Evolutionary conservation across 1,140 invertebrate genomes (phyloP), one percentile per base, ranked within the genome.

Genomic region (Fopius arisanus): DNA sequence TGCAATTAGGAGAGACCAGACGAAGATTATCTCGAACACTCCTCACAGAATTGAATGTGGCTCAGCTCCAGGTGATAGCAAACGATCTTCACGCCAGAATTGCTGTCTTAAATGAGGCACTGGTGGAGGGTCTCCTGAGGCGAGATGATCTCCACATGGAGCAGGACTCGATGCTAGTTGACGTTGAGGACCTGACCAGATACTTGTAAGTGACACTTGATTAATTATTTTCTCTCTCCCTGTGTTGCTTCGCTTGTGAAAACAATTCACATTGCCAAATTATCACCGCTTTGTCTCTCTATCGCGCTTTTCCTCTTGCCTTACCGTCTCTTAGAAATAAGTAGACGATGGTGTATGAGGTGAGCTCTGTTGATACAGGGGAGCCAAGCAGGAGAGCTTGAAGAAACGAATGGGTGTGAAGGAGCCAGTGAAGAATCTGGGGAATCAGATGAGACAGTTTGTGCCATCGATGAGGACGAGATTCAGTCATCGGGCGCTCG

Each of bases 131-230:
- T 78, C 87, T 98, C 71, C 92, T 98, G 88, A 93, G 95, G 77
- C 89, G 96, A 77, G 96, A 98, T 89, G 96, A 98, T 85, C 88
- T 98, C 16, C 96, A 98, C 86, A 98, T 98, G 96, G 95, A 96
- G 77, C 97, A 98, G 88, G 97, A 98, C 87, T 97, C 97, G 14
- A 97, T 97, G 94, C 90, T 98, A 70, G 96, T 98, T 4, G 96
- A 98, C 84, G 97, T 98, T 77, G 97, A 98, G 88, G 97, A 98
- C 89, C 90, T 98, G 48, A 97, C 96, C 33, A 90, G 95, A 91
- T 97, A 96, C 86, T 88, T 96, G 94, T 96, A 89, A 94, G 93
- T 91, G n/a, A 5, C 9, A n/a, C n/a, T n/a, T 54, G 23, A 2
- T 9, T 37, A 37, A 37, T 10, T 10, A 37, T 3, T 37, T 37